Conservation (phyloP, 2,113 vertebrate species). For the Falco punctatus region DNA sequence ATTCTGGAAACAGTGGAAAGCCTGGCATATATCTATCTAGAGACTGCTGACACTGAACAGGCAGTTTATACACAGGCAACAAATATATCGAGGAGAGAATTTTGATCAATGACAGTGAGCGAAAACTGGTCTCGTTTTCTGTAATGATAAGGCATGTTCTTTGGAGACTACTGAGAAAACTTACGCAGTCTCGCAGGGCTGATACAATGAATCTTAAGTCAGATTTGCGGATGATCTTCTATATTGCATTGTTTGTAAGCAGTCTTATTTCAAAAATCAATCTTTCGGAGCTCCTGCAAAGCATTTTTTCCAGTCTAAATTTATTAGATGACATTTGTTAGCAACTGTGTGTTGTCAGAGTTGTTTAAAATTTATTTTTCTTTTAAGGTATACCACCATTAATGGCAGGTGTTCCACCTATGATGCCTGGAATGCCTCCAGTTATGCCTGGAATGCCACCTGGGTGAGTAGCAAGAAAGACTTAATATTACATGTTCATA, state of each 20-base stretch:
- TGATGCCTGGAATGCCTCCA: constrained; percentile 91
- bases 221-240: not conserved
- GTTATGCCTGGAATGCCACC: constrained; percentile 90
- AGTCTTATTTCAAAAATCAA: rapidly evolving
- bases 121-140: not conserved
- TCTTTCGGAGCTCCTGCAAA: not conserved
- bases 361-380: not conserved
- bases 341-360: not conserved
- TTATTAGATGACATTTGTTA: not conserved
- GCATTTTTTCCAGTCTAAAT: not conserved
- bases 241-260: not conserved
- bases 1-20: not conserved
- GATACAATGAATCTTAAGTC: not conserved
- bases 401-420: constrained; percentile 93
- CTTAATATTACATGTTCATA: not conserved
- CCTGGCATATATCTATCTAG: not conserved
- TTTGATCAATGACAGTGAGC: not conserved
- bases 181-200: not conserved
- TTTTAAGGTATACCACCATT: constrained; percentile 91
- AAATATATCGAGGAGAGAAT: not conserved
- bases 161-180: not conserved
- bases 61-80: not conserved
- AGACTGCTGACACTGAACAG: not conserved
- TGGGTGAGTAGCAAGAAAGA: constrained; percentile 78
- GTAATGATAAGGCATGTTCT: not conserved